phyloP scores from a whole-genome alignment of 2,797 vertebrate genomes.

The Atherinosoma microstoma region DNA sequence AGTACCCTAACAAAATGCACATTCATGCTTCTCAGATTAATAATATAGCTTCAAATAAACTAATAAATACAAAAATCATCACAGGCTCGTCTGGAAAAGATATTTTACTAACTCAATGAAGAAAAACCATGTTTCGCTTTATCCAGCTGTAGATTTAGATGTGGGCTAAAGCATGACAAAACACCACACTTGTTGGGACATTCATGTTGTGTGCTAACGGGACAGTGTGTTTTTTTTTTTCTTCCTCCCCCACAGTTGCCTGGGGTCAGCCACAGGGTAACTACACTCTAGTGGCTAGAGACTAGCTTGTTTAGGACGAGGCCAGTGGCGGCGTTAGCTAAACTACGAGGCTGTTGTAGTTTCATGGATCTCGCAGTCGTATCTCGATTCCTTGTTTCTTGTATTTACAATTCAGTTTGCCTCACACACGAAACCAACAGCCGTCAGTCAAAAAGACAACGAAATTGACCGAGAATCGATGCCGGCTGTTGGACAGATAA shows the following conservation, averaged over 20 bases:
- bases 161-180: conserved; percentile 58
- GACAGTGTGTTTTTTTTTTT: conserved; percentile 28
- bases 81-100: background rate
- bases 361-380: conserved; percentile 54
- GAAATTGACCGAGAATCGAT: background rate
- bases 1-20: background rate
- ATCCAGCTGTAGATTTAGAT: background rate
- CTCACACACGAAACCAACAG: conserved; percentile 15
- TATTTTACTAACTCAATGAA: background rate
- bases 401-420: conserved; percentile 19
- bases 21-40: background rate
- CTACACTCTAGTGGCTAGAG: conserved; percentile 30
- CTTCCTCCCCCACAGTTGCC: conserved; percentile 65
- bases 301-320: conserved; percentile 35
- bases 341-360: conserved; percentile 24
- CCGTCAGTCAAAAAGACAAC: background rate
- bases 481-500: background rate
- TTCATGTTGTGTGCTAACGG: conserved; percentile 22
- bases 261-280: conserved; percentile 63
- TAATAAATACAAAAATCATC: background rate
- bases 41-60: background rate
- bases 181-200: background rate
- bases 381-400: conserved; percentile 55
- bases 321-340: conserved; percentile 21
- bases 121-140: too few relatives aligned